Conservation (phyloP, 2,113 vertebrate genomes). For the Electrona antarctica region DNA sequence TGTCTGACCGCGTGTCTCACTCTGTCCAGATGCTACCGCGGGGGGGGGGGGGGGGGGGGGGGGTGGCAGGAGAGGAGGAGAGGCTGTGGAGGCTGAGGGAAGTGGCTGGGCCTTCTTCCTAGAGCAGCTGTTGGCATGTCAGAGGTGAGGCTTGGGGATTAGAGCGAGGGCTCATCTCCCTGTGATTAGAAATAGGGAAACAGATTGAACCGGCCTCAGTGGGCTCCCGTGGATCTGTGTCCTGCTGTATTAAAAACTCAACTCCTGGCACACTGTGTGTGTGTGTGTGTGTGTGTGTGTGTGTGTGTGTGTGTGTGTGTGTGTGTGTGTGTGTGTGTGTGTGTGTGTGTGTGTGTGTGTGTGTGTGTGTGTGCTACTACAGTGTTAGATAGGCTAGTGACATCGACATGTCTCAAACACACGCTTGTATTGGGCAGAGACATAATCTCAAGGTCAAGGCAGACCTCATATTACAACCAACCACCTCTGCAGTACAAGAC, state of each 20-base stretch:
- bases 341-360: conserved; percentile 9
- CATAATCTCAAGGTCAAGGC: too few relatives aligned
- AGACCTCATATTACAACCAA: too few relatives aligned
- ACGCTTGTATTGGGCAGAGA: not conserved
- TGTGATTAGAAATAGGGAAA: conserved; percentile 53
- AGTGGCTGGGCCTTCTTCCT: conserved; percentile 2
- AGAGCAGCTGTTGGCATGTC: conserved; percentile 53
- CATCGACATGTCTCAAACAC: not conserved
- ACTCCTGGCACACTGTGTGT: conserved; percentile 11
- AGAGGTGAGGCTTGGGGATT: conserved; percentile 54
- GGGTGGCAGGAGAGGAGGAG: conserved; percentile 2
- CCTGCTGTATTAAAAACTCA: conserved; percentile 1
- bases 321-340: not conserved
- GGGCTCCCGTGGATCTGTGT: conserved; percentile 21
- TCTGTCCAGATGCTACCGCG: conserved; percentile 70
- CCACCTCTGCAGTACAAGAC: too few relatives aligned
- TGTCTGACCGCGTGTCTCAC: conserved; percentile 69
- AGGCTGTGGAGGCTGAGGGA: not conserved
- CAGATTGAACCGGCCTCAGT: conserved; percentile 45
- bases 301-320: conserved; percentile 22
- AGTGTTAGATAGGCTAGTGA: not conserved
- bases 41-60: conserved; percentile 40
- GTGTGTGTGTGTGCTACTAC: conserved; percentile 24
- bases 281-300: conserved; percentile 27
- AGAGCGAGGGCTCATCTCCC: conserved; percentile 36